A percentile compares a stretch with the other conserved stretches of the same genome.
phyloP scores from a whole-genome alignment of 2,113 vertebrate genomes.

The Suncus etruscus region DNA sequence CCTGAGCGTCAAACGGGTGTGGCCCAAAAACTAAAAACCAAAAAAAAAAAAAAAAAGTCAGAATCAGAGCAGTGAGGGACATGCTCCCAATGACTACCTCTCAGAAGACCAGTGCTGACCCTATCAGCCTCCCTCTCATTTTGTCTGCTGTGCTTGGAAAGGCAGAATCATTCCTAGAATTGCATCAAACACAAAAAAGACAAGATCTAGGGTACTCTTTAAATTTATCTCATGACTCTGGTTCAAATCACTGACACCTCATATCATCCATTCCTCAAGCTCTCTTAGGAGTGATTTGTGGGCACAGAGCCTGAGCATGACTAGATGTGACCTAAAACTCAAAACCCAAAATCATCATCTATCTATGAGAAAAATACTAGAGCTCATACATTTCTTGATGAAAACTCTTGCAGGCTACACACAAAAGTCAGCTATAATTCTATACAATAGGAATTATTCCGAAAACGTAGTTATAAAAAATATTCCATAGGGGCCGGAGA shows the following conservation, averaged over 20 bases:
- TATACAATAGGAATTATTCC: background rate
- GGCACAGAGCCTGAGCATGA: too few relatives aligned
- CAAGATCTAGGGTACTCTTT: background rate
- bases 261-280: too few relatives aligned
- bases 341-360: too few relatives aligned
- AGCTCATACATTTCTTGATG: background rate
- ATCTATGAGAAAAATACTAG: background rate
- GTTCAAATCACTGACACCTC: too few relatives aligned
- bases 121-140: too few relatives aligned
- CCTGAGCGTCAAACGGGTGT: too few relatives aligned
- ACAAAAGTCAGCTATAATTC: background rate
- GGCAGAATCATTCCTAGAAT: background rate
- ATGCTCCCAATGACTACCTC: background rate
- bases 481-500: background rate
- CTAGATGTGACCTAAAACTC: too few relatives aligned
- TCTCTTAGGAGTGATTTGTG: too few relatives aligned
- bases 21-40: too few relatives aligned
- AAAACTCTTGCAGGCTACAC: background rate
- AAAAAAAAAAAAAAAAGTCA: too few relatives aligned
- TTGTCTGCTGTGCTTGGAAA: too few relatives aligned
- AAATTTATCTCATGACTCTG: background rate
- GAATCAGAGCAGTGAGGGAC: background rate
- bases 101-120: too few relatives aligned
- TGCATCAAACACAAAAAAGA: background rate
- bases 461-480: background rate